phyloP scores from a whole-genome alignment of 1,140 invertebrate species.

The Drosophila sucinea region DNA sequence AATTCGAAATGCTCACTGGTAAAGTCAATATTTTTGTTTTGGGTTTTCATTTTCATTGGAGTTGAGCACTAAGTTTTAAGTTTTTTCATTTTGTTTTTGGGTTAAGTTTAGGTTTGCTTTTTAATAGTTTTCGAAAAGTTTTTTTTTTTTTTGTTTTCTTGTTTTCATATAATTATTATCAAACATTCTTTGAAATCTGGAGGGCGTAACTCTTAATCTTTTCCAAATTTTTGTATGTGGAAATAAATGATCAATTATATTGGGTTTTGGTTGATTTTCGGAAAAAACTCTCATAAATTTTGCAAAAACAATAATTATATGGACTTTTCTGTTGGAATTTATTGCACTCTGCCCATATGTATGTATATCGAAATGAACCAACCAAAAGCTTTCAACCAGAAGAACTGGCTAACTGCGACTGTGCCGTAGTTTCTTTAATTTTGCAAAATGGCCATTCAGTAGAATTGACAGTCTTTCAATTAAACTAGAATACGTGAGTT shows the following conservation, averaged over 20 bases:
- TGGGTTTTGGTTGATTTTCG: constrained; percentile 13
- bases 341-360: constrained; percentile 18
- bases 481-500: too few relatives aligned
- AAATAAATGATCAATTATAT: constrained; percentile 36
- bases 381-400: not conserved
- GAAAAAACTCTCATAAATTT: not conserved
- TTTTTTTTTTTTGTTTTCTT: constrained; percentile 19
- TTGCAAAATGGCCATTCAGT: not conserved
- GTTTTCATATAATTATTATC: constrained; percentile 52
- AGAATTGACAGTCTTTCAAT: not conserved
- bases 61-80: constrained; percentile 3
- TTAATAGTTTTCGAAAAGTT: constrained; percentile 31
- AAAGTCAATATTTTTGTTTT: constrained; percentile 42
- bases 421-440: not conserved
- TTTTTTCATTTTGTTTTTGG: constrained; percentile 12
- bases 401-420: constrained; percentile 1
- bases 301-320: not conserved
- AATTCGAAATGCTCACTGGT: constrained; percentile 58
- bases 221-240: constrained; percentile 35
- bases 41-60: constrained; percentile 32
- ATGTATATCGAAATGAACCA: not conserved
- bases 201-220: constrained; percentile 64
- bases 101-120: constrained; percentile 22
- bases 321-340: not conserved
- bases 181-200: constrained; percentile 73